Evolutionary conservation across 2,888 invertebrate genomes (phyloP), one percentile per base, ranked within the genome.

Genomic region (Automeris io): DNA sequence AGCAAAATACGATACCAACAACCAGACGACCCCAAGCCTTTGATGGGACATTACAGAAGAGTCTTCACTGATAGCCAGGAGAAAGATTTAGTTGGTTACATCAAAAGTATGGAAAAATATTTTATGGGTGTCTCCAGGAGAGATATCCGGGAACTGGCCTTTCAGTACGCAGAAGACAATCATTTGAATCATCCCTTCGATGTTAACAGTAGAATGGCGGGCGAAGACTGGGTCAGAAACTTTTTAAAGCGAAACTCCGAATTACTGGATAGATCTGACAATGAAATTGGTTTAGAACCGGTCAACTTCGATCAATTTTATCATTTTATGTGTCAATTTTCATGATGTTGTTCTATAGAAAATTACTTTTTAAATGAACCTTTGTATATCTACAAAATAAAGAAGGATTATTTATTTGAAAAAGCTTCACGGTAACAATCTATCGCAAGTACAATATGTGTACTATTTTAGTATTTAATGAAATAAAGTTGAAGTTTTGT

Each of bases 281-380:
- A 66, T 44, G 83, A 85, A 18, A 64, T 58, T 25, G 79, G 78
- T 25, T 49, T 81, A 50, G 83, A 82, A 47, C 83, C 86, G 41
- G 86, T 85, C 32, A 86, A 86, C 61, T 86, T 86, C 41, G 86
- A 86, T 51, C 86, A 86, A 61, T 86, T 86, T 57, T 86, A 86
- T 45, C 86, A 86, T 54, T 86, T 86, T 45, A 86, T 86, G 86
- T 83, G 80, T 56, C 85, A 79, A 58, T 54, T 77, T 42, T 82
- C 83, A 69, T 85, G 82, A 85, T 81, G 62, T 51, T 51, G 55
- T 48, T 57, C 54, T 51, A 45, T 49, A 16, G 29, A 3, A 29
- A 16, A 16, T 29, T 29, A 16, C 5, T 16, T n/a, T n/a, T n/a
- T n/a, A n/a, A n/a, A n/a, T n/a, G n/a, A n/a, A n/a, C n/a, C n/a